Percentiles rank a stretch among this genome's conserved stretches.
These are phyloP conservation scores for Drusus annulatus DNA, from an alignment of 1,140 invertebrate genomes.

Conservation along the genomic window DNA sequence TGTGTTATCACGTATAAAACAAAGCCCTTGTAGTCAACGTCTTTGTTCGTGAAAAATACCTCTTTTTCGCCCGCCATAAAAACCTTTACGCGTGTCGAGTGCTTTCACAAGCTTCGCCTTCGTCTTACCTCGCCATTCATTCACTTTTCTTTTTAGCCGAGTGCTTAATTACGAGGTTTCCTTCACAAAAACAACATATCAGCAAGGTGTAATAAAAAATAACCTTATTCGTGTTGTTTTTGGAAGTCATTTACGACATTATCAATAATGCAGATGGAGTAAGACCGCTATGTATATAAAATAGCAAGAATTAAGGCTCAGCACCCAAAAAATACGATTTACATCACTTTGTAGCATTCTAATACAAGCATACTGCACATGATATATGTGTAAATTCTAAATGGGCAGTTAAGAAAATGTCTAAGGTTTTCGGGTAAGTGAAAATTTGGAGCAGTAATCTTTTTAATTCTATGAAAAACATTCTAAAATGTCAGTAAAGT, in stretches of 20 bases:
- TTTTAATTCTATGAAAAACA: too few species aligned
- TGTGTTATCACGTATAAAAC: slow-evolving; percentile 9
- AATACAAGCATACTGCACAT: too few species aligned
- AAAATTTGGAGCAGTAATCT: too few species aligned
- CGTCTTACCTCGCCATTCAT: slow-evolving; percentile 15
- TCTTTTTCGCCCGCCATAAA: not conserved
- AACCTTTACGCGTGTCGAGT: slow-evolving; percentile 25
- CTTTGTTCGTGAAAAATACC: slow-evolving; percentile 4
- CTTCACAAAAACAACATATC: not conserved
- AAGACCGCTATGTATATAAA: not conserved
- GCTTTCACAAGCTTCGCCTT: slow-evolving; percentile 16
- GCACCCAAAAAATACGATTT: too few species aligned
- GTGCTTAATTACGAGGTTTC: slow-evolving; percentile 30
- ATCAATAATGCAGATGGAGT: not conserved
- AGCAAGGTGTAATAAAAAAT: too few species aligned
- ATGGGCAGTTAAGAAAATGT: too few species aligned
- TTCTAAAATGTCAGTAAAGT: too few species aligned
- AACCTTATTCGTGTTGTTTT: too few species aligned
- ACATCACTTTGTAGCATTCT: too few species aligned
- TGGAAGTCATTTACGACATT: slow-evolving; percentile 5
- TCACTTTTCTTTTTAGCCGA: not conserved
- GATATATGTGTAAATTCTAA: too few species aligned
- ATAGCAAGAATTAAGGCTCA: too few species aligned
- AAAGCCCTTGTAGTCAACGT: not conserved
- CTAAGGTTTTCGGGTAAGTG: too few species aligned